These are phyloP conservation scores for Pimephales promelas DNA, from an alignment of 2,113 vertebrate species.

Conservation along the genomic window DNA sequence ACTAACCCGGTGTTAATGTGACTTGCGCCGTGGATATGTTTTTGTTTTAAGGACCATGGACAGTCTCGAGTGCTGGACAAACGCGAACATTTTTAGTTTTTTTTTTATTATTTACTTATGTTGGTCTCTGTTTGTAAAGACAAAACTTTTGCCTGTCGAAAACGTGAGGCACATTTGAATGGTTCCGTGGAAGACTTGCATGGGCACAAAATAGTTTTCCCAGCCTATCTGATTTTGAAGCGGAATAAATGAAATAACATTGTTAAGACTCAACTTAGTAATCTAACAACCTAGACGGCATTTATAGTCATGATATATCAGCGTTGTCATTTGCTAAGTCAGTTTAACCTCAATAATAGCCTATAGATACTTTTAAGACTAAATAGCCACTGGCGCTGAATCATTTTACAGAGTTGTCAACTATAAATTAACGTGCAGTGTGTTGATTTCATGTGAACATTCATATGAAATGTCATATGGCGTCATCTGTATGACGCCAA, in stretches of 20 bases:
- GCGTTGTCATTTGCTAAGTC: background rate
- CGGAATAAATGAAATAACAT: background rate
- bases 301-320: background rate
- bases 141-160: background rate
- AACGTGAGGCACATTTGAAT: background rate
- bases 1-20: background rate
- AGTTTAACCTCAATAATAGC: background rate
- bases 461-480: too few species aligned
- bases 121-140: background rate
- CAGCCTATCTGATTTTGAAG: background rate
- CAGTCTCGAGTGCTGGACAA: background rate
- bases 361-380: background rate
- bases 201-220: background rate
- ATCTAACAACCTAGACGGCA: background rate
- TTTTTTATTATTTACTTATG: background rate
- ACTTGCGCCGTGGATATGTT: background rate
- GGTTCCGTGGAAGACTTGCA: background rate
- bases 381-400: background rate
- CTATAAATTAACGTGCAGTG: background rate
- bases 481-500: too few species aligned
- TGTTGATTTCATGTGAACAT: background rate
- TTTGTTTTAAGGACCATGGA: constrained; percentile 31
- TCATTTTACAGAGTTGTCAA: too few species aligned
- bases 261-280: background rate
- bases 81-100: background rate